Percentiles rank a stretch among this genome's conserved stretches.
phyloP scores from a whole-genome alignment of 23 tunicate genomes.

The Clavelina lepadiformis region DNA sequence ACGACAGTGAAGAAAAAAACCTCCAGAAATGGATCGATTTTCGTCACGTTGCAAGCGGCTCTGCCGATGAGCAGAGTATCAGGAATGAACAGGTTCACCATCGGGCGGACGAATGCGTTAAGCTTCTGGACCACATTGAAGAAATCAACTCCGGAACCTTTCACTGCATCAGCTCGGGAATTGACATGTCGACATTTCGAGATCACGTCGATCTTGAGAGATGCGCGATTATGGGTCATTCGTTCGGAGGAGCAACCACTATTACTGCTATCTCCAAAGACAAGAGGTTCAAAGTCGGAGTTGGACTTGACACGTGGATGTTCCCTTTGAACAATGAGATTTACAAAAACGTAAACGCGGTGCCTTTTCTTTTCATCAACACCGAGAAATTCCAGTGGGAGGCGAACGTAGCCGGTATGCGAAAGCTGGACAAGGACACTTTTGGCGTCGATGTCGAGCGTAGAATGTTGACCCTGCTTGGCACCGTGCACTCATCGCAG shows the following conservation, averaged over 20 bases:
- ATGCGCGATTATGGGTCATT: conserved; percentile 79
- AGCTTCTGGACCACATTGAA: conserved; percentile 23
- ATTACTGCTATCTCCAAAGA: conserved; percentile 53
- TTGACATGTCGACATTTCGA: conserved; percentile 34
- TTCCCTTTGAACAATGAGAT: conserved; percentile 44
- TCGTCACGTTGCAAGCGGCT: conserved; percentile 4
- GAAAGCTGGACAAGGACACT: conserved; percentile 48
- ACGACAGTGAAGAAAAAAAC: neutral
- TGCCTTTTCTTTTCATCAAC: conserved; percentile 76
- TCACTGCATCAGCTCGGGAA: conserved; percentile 10
- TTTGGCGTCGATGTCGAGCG: conserved; percentile 47
- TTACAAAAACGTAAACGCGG: conserved; percentile 13
- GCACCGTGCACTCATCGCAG: conserved; percentile 54
- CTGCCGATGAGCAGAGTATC: conserved; percentile 30
- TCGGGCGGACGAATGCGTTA: conserved; percentile 45
- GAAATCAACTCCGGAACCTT: conserved; percentile 46
- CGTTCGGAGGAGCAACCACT: conserved; percentile 75
- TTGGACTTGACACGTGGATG: conserved; percentile 82
- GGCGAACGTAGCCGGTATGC: conserved; percentile 28
- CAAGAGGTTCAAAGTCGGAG: conserved; percentile 54
- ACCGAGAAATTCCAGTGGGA: conserved; percentile 33
- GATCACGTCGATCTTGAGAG: conserved; percentile 43
- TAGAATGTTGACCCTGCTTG: conserved; percentile 49
- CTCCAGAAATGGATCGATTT: conserved; percentile 24
- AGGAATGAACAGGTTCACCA: conserved; percentile 58